phyloP scores from a whole-genome alignment of 2,888 invertebrate genomes.

The Drosophila anomalata region DNA sequence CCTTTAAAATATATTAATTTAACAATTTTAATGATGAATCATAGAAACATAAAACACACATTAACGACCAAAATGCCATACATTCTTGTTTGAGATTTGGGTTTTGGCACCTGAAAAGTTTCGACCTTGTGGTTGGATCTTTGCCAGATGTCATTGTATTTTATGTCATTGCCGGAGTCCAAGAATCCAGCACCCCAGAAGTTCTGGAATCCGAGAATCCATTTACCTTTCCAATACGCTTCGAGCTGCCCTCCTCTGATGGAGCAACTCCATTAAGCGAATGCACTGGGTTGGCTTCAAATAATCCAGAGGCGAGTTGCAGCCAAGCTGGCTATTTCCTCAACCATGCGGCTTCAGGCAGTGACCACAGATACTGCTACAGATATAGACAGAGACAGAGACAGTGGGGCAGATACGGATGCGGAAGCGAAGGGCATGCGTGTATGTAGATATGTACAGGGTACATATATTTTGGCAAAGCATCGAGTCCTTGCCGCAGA shows the following conservation, averaged over 20 bases:
- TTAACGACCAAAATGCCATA: not conserved
- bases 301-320: constrained; percentile 41
- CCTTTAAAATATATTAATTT: not conserved
- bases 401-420: not conserved
- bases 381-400: constrained; percentile 12
- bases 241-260: constrained; percentile 15
- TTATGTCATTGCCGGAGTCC: constrained; percentile 13
- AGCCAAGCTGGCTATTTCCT: constrained; percentile 34
- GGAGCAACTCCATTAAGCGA: constrained; percentile 36
- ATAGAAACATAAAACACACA: not conserved
- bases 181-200: constrained; percentile 5
- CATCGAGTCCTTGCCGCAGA: constrained; percentile 60
- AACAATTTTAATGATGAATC: not conserved
- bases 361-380: constrained; percentile 37
- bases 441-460: constrained; percentile 26
- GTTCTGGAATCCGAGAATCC: constrained; percentile 15
- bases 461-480: constrained; percentile 54
- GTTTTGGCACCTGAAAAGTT: not conserved
- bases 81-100: not conserved
- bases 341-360: constrained; percentile 46
- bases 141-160: not conserved
- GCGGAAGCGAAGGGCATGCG: not conserved
- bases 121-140: not conserved
- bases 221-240: constrained; percentile 33
- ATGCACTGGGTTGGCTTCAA: constrained; percentile 51